Base-by-base conservation (phyloP, 2,888 invertebrate genomes). In the Elegia similella region DNA sequence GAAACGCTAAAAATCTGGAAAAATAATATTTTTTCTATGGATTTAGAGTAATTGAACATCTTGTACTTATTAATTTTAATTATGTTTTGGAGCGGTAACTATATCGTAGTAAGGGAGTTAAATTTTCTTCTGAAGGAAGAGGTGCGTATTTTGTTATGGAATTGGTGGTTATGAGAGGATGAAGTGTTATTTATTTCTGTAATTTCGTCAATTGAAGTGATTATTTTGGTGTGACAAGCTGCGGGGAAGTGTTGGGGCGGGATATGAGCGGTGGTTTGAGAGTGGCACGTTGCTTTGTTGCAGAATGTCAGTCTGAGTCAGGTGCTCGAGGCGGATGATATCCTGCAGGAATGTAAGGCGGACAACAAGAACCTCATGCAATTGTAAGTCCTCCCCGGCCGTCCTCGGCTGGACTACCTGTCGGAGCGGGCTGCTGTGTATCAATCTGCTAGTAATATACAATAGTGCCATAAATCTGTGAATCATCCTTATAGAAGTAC, bases 281-380 rank as follows among this genome's bases (percentile, higher is more conserved):
- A 42, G 34, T 38, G 16, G 16, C 34, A 16, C 16, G 34, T 50
- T 15, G 38, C 65, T 72, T 78, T 75, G 73, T 93, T 94, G 59
- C 88, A 98, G 98, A 96, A 97, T 94, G 95, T 97, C 67, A 97
- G 96, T 58, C 92, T 99, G 64, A 94, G 95, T 76, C 97, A 98
- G 86, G 93, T 99, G 66, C 93, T 99, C 93, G 97, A 98, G 82
- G 96, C 98, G 82, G 98, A 98, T 80, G 98, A 98, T 88, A 96
- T 99, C 78, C 93, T 99, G 69, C 98, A 98, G 86, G 98, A 99
- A 93, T 98, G 98, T 87, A 97, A 97, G 92, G 95, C 95, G 66
- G 97, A 96, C 83, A 98, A 98, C 88, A 96, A 96, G 83, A 95
- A 95, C 75, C 93, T 99, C 62, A 94, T 98, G 70, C 97, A 97